Evolutionary conservation across 2,797 vertebrate genomes (phyloP).

Genomic region (Sternotherus odoratus): DNA sequence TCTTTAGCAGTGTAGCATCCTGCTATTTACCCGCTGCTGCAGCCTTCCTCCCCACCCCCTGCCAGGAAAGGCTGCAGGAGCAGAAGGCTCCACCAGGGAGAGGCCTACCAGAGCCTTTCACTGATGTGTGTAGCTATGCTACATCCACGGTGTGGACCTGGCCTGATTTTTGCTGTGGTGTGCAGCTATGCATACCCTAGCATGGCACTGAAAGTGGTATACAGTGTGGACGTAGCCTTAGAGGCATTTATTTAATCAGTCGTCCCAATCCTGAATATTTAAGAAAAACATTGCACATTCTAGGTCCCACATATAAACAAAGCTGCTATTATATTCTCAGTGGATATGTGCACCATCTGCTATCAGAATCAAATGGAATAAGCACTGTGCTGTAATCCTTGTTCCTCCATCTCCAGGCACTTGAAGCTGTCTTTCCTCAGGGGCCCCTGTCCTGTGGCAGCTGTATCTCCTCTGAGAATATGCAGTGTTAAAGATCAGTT

Average conservation of each 20-base stretch:
- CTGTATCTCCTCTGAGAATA: rapidly evolving
- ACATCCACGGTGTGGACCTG: too few species aligned
- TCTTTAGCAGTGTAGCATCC: background rate
- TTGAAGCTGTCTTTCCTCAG: rapidly evolving
- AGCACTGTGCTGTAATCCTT: rapidly evolving
- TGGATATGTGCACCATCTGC: background rate
- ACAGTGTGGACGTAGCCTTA: background rate
- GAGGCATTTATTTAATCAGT: background rate
- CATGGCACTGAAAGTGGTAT: background rate
- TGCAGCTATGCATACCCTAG: background rate
- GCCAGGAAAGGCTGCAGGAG: background rate
- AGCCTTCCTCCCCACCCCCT: background rate
- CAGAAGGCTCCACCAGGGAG: too few species aligned
- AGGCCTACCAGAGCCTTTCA: background rate
- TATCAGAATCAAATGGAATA: background rate
- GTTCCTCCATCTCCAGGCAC: too few species aligned
- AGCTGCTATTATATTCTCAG: background rate
- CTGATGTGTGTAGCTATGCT: background rate
- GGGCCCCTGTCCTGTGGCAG: too few species aligned
- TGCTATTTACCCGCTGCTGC: background rate
- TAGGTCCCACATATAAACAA: background rate
- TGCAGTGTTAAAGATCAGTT: background rate
- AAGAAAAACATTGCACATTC: background rate
- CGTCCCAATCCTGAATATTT: rapidly evolving
- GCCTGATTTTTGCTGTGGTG: background rate